Evolutionary conservation across 2,113 vertebrate species (phyloP).

Genomic region (Pomatorhinus ruficollis): DNA sequence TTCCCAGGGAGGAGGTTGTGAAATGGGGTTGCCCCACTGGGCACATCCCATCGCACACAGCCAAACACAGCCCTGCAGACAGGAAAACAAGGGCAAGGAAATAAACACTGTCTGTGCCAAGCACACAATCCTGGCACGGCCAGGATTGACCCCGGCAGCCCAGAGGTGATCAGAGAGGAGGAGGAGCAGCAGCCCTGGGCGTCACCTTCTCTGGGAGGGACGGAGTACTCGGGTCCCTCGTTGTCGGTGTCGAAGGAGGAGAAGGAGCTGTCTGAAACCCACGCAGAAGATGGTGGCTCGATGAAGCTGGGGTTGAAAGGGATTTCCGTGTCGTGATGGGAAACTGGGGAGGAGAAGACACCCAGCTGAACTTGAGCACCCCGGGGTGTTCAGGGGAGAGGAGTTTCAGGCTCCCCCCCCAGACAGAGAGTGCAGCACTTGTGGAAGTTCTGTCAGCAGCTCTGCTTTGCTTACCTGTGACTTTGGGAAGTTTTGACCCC

Average conservation of each 20-base stretch:
- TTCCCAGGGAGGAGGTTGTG: neutral
- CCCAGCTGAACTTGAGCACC: neutral
- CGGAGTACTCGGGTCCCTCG: conserved; percentile 83
- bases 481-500: conserved; percentile 87
- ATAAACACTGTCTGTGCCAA: neutral
- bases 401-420: neutral
- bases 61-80: neutral
- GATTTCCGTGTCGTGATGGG: conserved; percentile 90
- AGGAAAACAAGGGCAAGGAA: neutral
- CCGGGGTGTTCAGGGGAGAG: fast-evolving
- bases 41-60: neutral
- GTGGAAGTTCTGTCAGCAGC: neutral
- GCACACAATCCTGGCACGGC: neutral
- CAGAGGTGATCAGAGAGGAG: neutral
- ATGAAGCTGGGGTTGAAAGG: conserved; percentile 99
- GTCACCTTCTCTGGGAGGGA: conserved; percentile 90
- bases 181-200: neutral
- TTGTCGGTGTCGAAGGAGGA: conserved; percentile 87
- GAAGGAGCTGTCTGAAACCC: conserved; percentile 90
- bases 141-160: neutral
- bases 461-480: conserved; percentile 82
- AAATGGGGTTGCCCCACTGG: neutral
- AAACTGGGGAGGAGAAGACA: conserved; percentile 75
- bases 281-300: conserved; percentile 86
- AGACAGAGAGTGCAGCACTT: neutral